phyloP scores from a whole-genome alignment of 2,888 invertebrate genomes.

The Drosophila anomalata region DNA sequence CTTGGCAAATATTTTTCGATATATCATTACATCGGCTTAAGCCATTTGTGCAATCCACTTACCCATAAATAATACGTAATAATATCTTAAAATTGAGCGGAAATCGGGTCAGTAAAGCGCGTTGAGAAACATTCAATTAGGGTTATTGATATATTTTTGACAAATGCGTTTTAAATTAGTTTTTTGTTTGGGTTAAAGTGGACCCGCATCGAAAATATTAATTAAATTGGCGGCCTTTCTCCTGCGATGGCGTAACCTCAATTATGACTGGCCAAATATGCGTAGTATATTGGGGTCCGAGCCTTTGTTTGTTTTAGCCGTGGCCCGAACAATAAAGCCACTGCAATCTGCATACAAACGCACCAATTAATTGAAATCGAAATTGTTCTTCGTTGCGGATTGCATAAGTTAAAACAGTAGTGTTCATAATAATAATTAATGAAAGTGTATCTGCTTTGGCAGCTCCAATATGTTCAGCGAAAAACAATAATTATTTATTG shows the following conservation, averaged over 20 bases:
- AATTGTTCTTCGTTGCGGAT: conserved; percentile 29
- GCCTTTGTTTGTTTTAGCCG: conserved; percentile 42
- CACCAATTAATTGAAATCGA: conserved; percentile 54
- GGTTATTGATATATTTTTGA: conserved; percentile 13
- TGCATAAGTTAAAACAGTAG: conserved; percentile 27
- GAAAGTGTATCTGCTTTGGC: conserved; percentile 22
- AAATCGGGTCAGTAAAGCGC: conserved; percentile 23
- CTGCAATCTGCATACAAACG: conserved; percentile 68
- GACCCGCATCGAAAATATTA: conserved; percentile 32
- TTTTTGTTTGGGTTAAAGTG: conserved; percentile 27
- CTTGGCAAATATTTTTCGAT: conserved; percentile 5
- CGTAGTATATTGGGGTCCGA: conserved; percentile 16
- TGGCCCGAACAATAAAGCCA: conserved; percentile 33
- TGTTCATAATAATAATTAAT: conserved; percentile 17
- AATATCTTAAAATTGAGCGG: conserved; percentile 3
- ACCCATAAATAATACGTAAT: background rate
- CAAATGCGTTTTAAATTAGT: conserved; percentile 38
- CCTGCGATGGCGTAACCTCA: conserved; percentile 41
- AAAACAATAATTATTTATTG: conserved; percentile 22
- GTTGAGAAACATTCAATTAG: conserved; percentile 23
- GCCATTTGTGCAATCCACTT: conserved; percentile 10
- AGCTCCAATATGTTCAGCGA: background rate
- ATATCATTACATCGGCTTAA: background rate
- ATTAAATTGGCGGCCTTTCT: conserved; percentile 39
- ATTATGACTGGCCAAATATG: conserved; percentile 39